Evolutionary conservation across 2,888 invertebrate species (phyloP).

Genomic region (Tiphia femorata): DNA sequence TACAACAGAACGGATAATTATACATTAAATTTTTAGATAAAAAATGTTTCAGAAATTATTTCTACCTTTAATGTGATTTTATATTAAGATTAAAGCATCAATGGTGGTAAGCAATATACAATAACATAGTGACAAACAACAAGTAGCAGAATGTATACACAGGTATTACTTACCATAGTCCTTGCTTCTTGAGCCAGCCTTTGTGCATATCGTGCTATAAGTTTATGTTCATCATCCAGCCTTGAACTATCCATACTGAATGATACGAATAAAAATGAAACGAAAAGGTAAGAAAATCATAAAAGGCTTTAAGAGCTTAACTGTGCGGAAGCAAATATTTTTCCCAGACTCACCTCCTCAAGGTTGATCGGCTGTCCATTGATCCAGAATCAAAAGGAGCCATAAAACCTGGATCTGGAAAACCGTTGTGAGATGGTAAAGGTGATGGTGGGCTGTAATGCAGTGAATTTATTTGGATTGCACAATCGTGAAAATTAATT

Average conservation of each 20-base stretch:
- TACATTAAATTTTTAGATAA: too few relatives aligned
- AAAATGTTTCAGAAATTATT: too few relatives aligned
- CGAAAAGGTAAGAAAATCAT: neutral
- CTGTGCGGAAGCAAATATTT: conserved; percentile 10
- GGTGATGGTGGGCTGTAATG: conserved; percentile 87
- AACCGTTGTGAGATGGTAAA: conserved; percentile 93
- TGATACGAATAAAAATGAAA: conserved; percentile 26
- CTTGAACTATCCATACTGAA: conserved; percentile 65
- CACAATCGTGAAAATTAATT: too few relatives aligned
- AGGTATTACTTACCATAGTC: conserved; percentile 71
- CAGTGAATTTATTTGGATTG: conserved; percentile 27
- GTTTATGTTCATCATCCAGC: conserved; percentile 91
- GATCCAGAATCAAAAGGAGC: conserved; percentile 84
- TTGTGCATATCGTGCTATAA: conserved; percentile 97
- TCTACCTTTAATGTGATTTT: too few relatives aligned
- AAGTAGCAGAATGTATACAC: conserved; percentile 9
- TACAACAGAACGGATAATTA: too few relatives aligned
- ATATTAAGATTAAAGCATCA: too few relatives aligned
- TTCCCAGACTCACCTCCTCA: conserved; percentile 69
- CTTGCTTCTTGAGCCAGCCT: conserved; percentile 92
- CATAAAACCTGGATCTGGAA: conserved; percentile 78
- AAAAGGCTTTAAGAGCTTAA: conserved; percentile 20
- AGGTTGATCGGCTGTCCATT: conserved; percentile 78
- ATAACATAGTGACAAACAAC: too few relatives aligned
- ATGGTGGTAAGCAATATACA: too few relatives aligned